phyloP scores from a whole-genome alignment of 2,797 vertebrate genomes.

The Enteromius viviparus region DNA sequence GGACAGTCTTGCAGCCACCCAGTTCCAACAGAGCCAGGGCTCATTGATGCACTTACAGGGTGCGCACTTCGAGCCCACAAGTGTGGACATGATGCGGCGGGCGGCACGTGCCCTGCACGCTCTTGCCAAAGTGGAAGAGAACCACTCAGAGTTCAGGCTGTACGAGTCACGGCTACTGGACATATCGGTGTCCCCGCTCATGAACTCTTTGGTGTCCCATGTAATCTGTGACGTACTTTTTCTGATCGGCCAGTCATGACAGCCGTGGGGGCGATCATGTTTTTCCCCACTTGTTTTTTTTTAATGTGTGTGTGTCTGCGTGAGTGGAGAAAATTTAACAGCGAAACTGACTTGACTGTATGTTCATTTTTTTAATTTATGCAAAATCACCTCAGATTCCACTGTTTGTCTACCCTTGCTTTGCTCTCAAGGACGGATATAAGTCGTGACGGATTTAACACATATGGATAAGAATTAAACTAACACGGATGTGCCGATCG shows the following conservation, averaged over 20 bases:
- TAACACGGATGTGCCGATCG: slow-evolving; percentile 70
- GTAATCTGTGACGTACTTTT: slow-evolving; percentile 99
- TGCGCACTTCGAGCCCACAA: slow-evolving; percentile 93
- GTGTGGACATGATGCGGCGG: slow-evolving; percentile 99
- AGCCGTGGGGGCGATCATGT: slow-evolving; percentile 82
- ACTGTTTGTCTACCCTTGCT: slow-evolving; percentile 87
- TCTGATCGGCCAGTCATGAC: slow-evolving; percentile 99
- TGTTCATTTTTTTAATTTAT: slow-evolving; percentile 93
- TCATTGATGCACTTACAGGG: slow-evolving; percentile 92
- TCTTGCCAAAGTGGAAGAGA: slow-evolving; percentile 96
- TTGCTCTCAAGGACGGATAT: slow-evolving; percentile 89
- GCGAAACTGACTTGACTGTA: slow-evolving; percentile 79
- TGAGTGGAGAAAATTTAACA: slow-evolving; percentile 89
- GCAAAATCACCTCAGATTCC: slow-evolving; percentile 99
- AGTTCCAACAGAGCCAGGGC: slow-evolving; percentile 96
- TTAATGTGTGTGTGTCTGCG: slow-evolving; percentile 74
- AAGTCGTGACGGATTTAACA: slow-evolving; percentile 77
- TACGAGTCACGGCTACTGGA: slow-evolving; percentile 98
- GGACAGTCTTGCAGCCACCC: slow-evolving; percentile 97
- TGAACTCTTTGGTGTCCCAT: slow-evolving; percentile 99
- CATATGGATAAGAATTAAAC: slow-evolving; percentile 58
- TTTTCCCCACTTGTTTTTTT: slow-evolving; percentile 39
- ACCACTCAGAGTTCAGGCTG: slow-evolving; percentile 98
- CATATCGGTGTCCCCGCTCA: slow-evolving; percentile 97
- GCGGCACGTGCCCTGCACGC: slow-evolving; percentile 96